phyloP scores from a whole-genome alignment of 2,113 vertebrate species.

The Peromyscus maniculatus region DNA sequence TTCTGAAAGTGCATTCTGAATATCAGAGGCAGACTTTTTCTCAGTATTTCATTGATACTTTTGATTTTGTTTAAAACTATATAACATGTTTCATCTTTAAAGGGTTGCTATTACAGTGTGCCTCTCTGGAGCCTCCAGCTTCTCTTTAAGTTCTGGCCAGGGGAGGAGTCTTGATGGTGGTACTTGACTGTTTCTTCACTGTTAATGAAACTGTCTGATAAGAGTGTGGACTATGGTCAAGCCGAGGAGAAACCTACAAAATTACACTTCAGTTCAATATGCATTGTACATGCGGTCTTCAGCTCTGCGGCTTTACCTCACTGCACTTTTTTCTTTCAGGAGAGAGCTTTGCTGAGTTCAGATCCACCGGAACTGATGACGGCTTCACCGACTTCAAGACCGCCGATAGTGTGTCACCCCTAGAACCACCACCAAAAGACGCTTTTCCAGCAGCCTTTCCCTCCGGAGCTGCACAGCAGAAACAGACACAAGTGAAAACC shows the following conservation, averaged over 20 bases:
- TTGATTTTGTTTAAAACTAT: not conserved
- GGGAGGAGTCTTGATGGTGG: not conserved
- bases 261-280: conserved; percentile 42
- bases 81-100: conserved; percentile 57
- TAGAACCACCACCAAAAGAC: conserved; percentile 94
- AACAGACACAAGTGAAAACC: conserved; percentile 91
- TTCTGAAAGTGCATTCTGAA: not conserved
- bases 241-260: conserved; percentile 10
- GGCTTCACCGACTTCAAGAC: conserved; percentile 99
- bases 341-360: conserved; percentile 97
- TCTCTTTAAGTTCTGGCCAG: not conserved
- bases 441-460: conserved; percentile 93
- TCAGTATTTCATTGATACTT: not conserved
- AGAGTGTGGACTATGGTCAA: conserved; percentile 24
- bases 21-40: not conserved
- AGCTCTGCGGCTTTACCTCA: conserved; percentile 16
- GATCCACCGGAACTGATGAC: conserved; percentile 92
- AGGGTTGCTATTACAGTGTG: not conserved
- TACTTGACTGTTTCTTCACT: conserved; percentile 31
- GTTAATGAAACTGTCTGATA: not conserved
- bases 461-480: conserved; percentile 89
- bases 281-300: conserved; percentile 47
- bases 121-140: not conserved
- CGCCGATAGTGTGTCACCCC: conserved; percentile 95
- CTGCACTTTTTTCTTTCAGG: conserved; percentile 85